Conservation (phyloP, 1,140 invertebrate genomes). For the Ceratosolen solmsi region DNA sequence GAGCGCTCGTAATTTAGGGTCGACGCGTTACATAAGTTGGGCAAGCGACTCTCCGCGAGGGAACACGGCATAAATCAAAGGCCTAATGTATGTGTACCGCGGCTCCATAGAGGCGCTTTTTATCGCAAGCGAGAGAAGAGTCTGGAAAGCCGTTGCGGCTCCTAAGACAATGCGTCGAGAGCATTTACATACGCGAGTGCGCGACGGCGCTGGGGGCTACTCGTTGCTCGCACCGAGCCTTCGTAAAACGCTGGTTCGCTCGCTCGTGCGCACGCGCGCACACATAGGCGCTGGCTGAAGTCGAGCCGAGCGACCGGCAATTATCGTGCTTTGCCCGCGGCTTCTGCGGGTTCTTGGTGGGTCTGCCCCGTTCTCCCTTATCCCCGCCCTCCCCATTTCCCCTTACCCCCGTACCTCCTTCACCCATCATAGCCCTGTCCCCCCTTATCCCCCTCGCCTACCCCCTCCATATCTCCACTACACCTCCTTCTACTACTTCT, state of each 20-base stretch:
- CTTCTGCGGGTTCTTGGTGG: slow-evolving; percentile 56
- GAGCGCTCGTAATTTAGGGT: slow-evolving; percentile 17
- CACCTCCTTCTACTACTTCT: neutral
- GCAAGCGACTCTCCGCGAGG: too few relatives aligned
- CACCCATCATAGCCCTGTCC: too few relatives aligned
- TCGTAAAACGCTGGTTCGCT: slow-evolving; percentile 12
- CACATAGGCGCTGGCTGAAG: neutral
- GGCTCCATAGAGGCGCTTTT: slow-evolving; percentile 63
- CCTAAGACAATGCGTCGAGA: slow-evolving; percentile 52
- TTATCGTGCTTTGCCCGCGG: slow-evolving; percentile 62
- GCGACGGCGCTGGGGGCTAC: slow-evolving; percentile 60
- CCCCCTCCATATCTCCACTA: neutral
- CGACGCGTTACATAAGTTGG: neutral
- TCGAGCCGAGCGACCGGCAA: slow-evolving; percentile 54
- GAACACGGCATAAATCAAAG: slow-evolving; percentile 69
- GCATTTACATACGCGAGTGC: slow-evolving; percentile 54
- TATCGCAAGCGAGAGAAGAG: slow-evolving; percentile 63
- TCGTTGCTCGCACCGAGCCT: slow-evolving; percentile 26
- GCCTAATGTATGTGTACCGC: slow-evolving; percentile 65
- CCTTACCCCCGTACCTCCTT: neutral
- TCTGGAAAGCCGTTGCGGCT: neutral
- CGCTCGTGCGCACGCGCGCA: neutral
- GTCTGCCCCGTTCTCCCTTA: too few relatives aligned
- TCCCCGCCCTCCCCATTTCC: too few relatives aligned
- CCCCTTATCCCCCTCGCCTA: neutral